phyloP scores from a whole-genome alignment of 1,140 invertebrate genomes.

The Frieseomelitta varia region DNA sequence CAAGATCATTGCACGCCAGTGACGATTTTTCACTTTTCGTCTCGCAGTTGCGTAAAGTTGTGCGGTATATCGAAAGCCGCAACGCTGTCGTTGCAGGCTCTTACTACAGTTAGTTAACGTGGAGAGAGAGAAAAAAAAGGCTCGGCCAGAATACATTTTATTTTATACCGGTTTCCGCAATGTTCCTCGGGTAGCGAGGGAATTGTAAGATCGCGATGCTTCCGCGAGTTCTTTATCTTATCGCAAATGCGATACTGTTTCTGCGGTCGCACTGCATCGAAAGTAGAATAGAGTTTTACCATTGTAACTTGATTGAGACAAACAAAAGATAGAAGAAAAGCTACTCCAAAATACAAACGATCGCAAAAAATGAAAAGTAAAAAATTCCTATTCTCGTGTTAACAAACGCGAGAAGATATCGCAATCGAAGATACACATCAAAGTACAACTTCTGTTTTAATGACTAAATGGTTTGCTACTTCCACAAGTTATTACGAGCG shows the following conservation, averaged over 20 bases:
- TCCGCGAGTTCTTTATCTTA: conserved; percentile 23
- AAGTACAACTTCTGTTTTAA: neutral
- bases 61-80: conserved; percentile 36
- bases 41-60: conserved; percentile 23
- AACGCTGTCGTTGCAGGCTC: neutral
- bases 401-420: neutral
- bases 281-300: neutral
- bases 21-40: conserved; percentile 13
- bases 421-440: neutral
- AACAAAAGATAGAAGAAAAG: neutral
- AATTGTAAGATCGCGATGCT: conserved; percentile 13
- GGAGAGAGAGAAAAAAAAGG: neutral
- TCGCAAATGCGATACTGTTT: conserved; percentile 3
- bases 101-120: conserved; percentile 8
- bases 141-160: conserved; percentile 39
- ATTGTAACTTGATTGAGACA: neutral
- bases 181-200: neutral
- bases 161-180: conserved; percentile 37
- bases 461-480: neutral
- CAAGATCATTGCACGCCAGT: conserved; percentile 20
- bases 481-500: neutral
- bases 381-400: neutral
- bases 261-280: neutral
- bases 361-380: neutral
- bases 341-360: neutral